Percentiles rank a stretch among this genome's conserved stretches.
phyloP scores from a whole-genome alignment of 2,888 invertebrate genomes.

The Bembecia ichneumoniformis region DNA sequence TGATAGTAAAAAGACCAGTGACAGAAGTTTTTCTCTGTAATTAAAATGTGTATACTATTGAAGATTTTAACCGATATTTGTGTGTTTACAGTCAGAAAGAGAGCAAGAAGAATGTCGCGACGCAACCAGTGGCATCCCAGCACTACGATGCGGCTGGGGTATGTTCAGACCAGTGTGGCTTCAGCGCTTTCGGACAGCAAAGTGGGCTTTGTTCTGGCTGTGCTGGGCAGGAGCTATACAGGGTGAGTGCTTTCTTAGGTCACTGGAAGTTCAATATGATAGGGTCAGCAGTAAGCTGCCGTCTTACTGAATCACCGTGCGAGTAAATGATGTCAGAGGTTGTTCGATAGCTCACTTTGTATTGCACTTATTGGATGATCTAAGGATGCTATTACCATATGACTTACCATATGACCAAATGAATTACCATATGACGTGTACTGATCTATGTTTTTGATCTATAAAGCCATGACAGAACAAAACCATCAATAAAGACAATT shows the following conservation, averaged over 20 bases:
- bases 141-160: conserved; percentile 77
- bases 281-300: too few relatives aligned
- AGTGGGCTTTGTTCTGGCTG: conserved; percentile 86
- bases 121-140: conserved; percentile 1
- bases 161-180: conserved; percentile 75
- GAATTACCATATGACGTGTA: too few relatives aligned
- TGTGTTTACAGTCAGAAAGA: conserved; percentile 19
- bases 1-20: too few relatives aligned
- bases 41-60: too few relatives aligned
- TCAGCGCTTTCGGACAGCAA: conserved; percentile 79
- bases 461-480: too few relatives aligned
- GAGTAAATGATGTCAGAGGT: neutral
- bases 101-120: conserved; percentile 15
- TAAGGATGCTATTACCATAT: too few relatives aligned
- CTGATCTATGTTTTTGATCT: too few relatives aligned
- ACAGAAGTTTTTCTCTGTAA: too few relatives aligned
- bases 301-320: neutral
- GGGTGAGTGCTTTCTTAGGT: conserved; percentile 55
- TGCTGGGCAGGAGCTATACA: conserved; percentile 87
- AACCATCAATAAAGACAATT: too few relatives aligned
- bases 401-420: too few relatives aligned
- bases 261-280: neutral
- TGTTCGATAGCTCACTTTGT: too few relatives aligned
- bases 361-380: too few relatives aligned
- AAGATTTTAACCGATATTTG: conserved; percentile 2